Evolutionary conservation across 2,888 invertebrate genomes (phyloP).

Genomic region (Ophioninae sp.): DNA sequence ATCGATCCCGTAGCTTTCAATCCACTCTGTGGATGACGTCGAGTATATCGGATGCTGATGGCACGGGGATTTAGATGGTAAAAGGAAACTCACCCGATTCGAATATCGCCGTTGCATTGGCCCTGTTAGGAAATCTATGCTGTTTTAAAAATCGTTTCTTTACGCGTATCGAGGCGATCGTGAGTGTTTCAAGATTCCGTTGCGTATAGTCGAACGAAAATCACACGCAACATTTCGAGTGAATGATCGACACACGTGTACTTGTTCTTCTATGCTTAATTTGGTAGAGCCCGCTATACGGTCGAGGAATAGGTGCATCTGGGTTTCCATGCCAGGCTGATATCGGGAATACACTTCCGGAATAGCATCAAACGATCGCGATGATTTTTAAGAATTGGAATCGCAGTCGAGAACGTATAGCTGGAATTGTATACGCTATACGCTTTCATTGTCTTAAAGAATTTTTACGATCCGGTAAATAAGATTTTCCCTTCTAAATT

Average conservation of each 20-base stretch:
- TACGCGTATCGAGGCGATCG: not conserved
- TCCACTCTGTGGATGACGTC: constrained; percentile 61
- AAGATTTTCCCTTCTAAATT: not conserved
- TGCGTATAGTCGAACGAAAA: not conserved
- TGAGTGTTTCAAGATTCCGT: not conserved
- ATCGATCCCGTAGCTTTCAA: constrained; percentile 55
- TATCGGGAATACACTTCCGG: not conserved
- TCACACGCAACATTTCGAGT: not conserved
- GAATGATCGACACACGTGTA: not conserved
- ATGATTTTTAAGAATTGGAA: not conserved
- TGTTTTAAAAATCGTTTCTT: not conserved
- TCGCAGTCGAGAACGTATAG: not conserved
- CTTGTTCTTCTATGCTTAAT: not conserved
- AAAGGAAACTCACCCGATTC: not conserved
- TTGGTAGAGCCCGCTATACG: not conserved
- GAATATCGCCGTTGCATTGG: not conserved
- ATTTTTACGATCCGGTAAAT: too few relatives aligned
- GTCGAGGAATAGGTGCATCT: not conserved
- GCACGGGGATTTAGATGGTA: constrained; percentile 5
- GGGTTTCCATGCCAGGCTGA: not conserved
- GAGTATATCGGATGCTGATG: constrained; percentile 34
- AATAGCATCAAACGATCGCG: not conserved
- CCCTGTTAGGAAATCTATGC: not conserved
- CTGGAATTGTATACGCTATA: too few relatives aligned
- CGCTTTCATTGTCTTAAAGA: too few relatives aligned